These are phyloP conservation scores for Lycocerus yunnanus DNA, from an alignment of 2,888 invertebrate species.

Conservation along the genomic window DNA sequence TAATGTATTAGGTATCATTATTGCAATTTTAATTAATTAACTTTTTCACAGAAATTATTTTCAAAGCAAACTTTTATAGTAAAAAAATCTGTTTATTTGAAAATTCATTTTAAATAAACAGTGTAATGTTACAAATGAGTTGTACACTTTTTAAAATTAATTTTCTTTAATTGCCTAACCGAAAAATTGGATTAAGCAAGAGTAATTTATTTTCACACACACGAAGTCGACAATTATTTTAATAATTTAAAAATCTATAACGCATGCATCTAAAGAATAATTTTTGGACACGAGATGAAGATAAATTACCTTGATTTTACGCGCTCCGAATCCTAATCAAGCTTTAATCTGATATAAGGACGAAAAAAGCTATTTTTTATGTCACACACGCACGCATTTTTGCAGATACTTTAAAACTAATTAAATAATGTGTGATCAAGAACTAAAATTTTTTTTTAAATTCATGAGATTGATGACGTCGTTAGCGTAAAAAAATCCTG, in stretches of 20 bases:
- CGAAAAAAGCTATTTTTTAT: slow-evolving; percentile 1
- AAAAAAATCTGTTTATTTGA: background rate
- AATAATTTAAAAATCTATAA: slow-evolving; percentile 11
- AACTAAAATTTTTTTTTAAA: background rate
- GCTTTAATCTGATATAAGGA: slow-evolving; percentile 10
- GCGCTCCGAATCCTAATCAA: slow-evolving; percentile 11
- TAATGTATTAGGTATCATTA: too few relatives aligned
- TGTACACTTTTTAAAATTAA: too few relatives aligned
- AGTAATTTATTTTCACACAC: background rate
- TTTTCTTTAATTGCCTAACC: background rate
- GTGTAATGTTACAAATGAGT: too few relatives aligned
- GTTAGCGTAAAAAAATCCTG: background rate
- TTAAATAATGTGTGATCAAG: background rate
- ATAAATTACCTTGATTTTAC: slow-evolving; percentile 9
- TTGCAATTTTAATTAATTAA: background rate
- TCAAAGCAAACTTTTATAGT: background rate
- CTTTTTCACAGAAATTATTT: background rate
- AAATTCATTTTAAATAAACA: background rate
- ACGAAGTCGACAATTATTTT: background rate
- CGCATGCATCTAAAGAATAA: slow-evolving; percentile 6
- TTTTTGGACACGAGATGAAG: slow-evolving; percentile 12
- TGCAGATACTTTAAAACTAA: slow-evolving; percentile 1
- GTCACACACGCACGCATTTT: background rate
- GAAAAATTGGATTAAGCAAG: background rate
- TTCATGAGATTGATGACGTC: background rate